These are phyloP conservation scores for Plecturocebus donacophilus DNA, from an alignment of 2,113 vertebrate genomes.

Conservation along the genomic window DNA sequence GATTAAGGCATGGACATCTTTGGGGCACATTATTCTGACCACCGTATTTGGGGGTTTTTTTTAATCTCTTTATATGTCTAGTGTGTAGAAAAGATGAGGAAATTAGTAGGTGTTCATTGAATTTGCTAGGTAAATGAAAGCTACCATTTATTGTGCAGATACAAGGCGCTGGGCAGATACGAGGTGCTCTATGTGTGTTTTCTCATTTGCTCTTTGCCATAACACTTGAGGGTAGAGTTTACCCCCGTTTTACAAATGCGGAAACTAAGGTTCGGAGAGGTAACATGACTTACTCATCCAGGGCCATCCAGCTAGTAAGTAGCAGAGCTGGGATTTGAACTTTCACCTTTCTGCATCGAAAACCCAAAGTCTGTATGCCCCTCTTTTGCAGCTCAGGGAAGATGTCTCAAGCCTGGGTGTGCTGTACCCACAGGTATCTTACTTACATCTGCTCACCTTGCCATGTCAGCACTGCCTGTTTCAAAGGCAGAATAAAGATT, in stretches of 20 bases:
- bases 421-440: neutral
- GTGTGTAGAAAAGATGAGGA: neutral
- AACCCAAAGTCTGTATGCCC: neutral
- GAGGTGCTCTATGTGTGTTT: neutral
- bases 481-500: neutral
- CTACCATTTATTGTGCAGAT: neutral
- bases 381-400: neutral
- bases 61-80: neutral
- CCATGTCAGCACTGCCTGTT: neutral
- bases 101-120: neutral
- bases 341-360: neutral
- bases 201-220: neutral
- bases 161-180: neutral
- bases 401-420: neutral
- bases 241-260: neutral
- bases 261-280: neutral
- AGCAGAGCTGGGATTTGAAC: neutral
- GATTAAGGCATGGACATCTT: neutral
- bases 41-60: neutral
- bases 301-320: neutral
- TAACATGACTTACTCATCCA: no score
- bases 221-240: neutral
- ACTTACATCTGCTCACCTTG: neutral
- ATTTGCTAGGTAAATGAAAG: neutral
- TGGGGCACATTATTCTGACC: neutral